phyloP scores from a whole-genome alignment of 2,797 vertebrate species.

The Lophura swinhoii region DNA sequence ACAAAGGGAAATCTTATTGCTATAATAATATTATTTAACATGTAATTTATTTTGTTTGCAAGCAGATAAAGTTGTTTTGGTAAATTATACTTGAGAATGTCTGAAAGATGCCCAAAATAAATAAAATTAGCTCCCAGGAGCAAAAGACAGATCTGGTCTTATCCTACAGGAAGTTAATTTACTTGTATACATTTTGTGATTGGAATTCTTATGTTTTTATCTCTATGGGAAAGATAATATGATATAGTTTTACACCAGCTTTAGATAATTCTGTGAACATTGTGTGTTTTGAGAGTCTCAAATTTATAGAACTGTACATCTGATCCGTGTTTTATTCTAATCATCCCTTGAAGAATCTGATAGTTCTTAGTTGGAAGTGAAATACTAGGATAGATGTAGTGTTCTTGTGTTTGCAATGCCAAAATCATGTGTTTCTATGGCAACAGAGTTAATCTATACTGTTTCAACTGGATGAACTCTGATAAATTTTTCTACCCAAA shows the following conservation, averaged over 20 bases:
- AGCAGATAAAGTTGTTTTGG: neutral
- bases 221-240: neutral
- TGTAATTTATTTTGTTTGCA: neutral
- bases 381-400: constrained; percentile 1
- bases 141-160: neutral
- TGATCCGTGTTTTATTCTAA: neutral
- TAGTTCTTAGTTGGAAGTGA: neutral
- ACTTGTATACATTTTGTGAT: neutral
- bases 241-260: neutral
- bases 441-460: constrained; percentile 34
- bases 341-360: neutral
- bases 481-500: constrained; percentile 43
- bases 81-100: neutral
- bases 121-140: neutral
- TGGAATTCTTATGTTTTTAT: neutral
- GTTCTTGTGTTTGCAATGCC: neutral
- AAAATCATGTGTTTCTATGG: constrained; percentile 37
- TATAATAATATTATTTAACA: neutral
- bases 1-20: neutral
- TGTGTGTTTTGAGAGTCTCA: neutral
- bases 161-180: neutral
- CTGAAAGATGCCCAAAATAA: neutral
- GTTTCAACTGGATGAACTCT: constrained; percentile 41
- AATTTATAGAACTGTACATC: neutral
- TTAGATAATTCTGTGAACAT: neutral